These are phyloP conservation scores for Thomomys bottae DNA, from an alignment of 2,113 vertebrate species.

Conservation along the genomic window DNA sequence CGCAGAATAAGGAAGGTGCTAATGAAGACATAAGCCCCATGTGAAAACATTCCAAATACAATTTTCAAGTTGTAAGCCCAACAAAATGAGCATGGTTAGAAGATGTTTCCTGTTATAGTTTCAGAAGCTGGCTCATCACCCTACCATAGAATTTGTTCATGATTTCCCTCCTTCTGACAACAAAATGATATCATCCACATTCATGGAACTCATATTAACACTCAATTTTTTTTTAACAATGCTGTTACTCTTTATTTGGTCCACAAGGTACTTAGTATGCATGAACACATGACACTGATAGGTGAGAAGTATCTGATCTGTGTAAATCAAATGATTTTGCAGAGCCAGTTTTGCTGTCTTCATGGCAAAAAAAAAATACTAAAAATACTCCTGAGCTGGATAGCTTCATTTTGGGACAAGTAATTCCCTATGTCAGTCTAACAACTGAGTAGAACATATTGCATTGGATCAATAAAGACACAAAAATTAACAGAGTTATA, in stretches of 20 bases:
- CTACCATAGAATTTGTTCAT: neutral
- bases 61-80: slow-evolving; percentile 39
- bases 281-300: neutral
- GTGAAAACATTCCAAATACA: slow-evolving; percentile 53
- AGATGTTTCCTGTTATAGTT: slow-evolving; percentile 37
- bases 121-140: slow-evolving; percentile 20
- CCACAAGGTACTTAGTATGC: neutral
- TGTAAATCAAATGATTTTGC: slow-evolving; percentile 33
- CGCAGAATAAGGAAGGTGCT: slow-evolving; percentile 41
- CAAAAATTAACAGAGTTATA: slow-evolving; percentile 51
- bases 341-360: slow-evolving; percentile 19
- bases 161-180: slow-evolving; percentile 45
- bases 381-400: slow-evolving; percentile 34
- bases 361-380: neutral
- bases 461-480: slow-evolving; percentile 33
- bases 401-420: slow-evolving; percentile 30
- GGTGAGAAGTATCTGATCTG: slow-evolving; percentile 12
- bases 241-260: neutral
- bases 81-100: slow-evolving; percentile 39
- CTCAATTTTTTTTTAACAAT: neutral
- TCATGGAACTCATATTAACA: neutral
- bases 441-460: slow-evolving; percentile 49
- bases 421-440: slow-evolving; percentile 39
- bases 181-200: neutral
- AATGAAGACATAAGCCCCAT: slow-evolving; percentile 29